Percentiles rank a stretch among this genome's conserved stretches.
These are phyloP conservation scores for Argopecten irradians DNA, from an alignment of 1,140 invertebrate genomes.

Conservation along the genomic window DNA sequence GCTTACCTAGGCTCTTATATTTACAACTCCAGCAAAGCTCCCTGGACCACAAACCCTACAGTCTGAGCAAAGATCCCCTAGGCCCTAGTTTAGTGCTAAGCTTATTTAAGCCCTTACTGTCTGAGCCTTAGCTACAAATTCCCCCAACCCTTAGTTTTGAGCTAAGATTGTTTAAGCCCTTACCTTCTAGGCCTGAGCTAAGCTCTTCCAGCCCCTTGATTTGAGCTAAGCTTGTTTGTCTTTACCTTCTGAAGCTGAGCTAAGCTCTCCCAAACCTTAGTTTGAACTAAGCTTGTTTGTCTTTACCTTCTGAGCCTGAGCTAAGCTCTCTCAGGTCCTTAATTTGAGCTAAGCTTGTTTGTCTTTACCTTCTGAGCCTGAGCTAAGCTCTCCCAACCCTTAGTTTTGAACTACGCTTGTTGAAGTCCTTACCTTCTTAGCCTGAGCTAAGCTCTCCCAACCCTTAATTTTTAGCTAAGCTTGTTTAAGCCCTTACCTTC, in stretches of 20 bases:
- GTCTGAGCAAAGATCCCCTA: no score
- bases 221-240: not conserved
- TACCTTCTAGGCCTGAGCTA: conserved; percentile 35
- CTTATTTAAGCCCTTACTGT: no score
- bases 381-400: not conserved
- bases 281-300: not conserved
- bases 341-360: not conserved
- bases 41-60: no score
- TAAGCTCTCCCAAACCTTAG: no score
- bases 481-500: not conserved
- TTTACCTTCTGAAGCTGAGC: not conserved
- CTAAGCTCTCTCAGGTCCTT: no score
- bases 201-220: conserved; percentile 35
- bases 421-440: not conserved
- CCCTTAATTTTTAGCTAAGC: no score
- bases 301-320: not conserved
- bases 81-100: no score
- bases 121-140: no score
- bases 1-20: no score
- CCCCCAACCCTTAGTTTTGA: not conserved
- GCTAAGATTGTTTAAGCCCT: not conserved
- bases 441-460: no score
- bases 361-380: not conserved
- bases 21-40: no score
- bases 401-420: no score